phyloP scores from a whole-genome alignment of 2,113 vertebrate species.

The Terrapene triunguis region DNA sequence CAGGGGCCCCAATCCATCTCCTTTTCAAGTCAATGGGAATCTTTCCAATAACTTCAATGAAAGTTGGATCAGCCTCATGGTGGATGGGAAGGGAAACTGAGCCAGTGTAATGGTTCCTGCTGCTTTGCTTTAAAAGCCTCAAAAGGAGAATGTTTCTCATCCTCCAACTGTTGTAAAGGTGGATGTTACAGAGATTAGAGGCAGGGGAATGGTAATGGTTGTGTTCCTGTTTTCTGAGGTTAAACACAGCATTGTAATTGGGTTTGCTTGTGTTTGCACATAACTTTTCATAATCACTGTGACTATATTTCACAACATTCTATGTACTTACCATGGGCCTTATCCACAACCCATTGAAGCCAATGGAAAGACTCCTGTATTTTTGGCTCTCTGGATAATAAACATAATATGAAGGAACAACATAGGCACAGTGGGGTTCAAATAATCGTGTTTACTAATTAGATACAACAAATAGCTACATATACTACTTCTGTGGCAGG shows the following conservation, averaged over 20 bases:
- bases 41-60: neutral
- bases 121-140: neutral
- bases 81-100: neutral
- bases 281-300: neutral
- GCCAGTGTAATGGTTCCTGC: neutral
- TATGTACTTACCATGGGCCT: neutral
- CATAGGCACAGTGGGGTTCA: neutral
- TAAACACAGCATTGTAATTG: neutral
- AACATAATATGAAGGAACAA: neutral
- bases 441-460: neutral
- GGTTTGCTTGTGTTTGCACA: neutral
- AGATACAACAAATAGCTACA: neutral
- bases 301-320: neutral
- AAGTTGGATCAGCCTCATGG: neutral
- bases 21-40: accelerated
- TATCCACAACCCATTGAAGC: neutral
- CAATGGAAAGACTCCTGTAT: neutral
- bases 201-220: neutral
- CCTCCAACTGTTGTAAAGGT: neutral
- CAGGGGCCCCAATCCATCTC: neutral
- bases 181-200: neutral
- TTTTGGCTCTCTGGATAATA: neutral
- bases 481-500: neutral
- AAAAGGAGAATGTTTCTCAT: neutral
- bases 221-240: neutral